Evolutionary conservation across 2,888 invertebrate species (phyloP).

Genomic region (Lithosia quadra): DNA sequence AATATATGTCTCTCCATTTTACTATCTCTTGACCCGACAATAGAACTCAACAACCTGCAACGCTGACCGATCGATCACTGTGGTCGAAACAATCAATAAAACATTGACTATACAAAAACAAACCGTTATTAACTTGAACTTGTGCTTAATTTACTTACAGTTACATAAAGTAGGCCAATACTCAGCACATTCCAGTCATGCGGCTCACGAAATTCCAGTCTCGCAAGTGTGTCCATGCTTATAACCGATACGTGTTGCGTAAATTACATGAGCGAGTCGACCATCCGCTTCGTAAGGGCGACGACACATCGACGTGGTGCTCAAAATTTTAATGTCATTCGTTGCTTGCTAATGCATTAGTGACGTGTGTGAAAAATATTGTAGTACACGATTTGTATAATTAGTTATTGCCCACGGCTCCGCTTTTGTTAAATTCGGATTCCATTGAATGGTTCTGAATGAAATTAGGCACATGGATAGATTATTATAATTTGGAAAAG

Average conservation of each 20-base stretch:
- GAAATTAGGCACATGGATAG: too few species aligned
- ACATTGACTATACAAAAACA: slow-evolving; percentile 15
- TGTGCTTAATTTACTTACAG: slow-evolving; percentile 41
- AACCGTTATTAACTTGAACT: slow-evolving; percentile 43
- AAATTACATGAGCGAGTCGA: slow-evolving; percentile 27
- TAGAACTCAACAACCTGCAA: neutral
- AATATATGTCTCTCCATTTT: neutral
- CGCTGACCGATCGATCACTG: neutral
- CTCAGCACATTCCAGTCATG: slow-evolving; percentile 36
- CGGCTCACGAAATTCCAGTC: slow-evolving; percentile 50
- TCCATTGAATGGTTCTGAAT: too few species aligned
- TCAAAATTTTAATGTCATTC: slow-evolving; percentile 28
- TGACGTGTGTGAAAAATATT: slow-evolving; percentile 2
- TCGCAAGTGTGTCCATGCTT: slow-evolving; percentile 41
- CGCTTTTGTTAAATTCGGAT: neutral
- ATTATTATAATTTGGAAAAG: neutral
- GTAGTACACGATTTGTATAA: neutral
- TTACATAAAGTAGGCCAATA: slow-evolving; percentile 47
- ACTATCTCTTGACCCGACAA: neutral
- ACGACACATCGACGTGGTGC: slow-evolving; percentile 32
- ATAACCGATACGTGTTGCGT: slow-evolving; percentile 12
- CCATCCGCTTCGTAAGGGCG: slow-evolving; percentile 47
- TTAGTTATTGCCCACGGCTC: neutral
- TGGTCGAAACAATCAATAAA: neutral
- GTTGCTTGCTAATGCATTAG: slow-evolving; percentile 25